Evolutionary conservation across 2,113 vertebrate genomes (phyloP).

Genomic region (Amazona guildingii): DNA sequence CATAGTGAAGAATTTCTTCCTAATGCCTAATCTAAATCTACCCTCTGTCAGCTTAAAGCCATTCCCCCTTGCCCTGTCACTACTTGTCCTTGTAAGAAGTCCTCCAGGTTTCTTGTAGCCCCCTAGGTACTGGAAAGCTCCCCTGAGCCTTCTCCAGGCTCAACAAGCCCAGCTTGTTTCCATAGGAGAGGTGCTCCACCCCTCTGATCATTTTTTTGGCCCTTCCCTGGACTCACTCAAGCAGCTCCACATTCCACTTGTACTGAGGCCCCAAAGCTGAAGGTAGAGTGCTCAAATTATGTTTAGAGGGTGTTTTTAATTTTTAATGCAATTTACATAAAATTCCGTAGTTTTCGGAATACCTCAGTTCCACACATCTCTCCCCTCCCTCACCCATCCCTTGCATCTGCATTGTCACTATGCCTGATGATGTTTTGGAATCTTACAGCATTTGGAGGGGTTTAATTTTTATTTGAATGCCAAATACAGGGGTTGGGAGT

Average conservation of each 20-base stretch:
- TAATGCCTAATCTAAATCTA: background rate
- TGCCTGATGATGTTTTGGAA: background rate
- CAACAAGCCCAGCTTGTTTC: background rate
- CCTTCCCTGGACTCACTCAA: background rate
- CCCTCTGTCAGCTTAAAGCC: background rate
- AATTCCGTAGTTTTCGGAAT: background rate
- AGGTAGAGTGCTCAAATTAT: background rate
- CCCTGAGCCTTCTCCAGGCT: background rate
- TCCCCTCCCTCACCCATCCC: fast-evolving
- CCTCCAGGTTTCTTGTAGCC: background rate
- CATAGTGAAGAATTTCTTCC: background rate
- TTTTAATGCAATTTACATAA: background rate
- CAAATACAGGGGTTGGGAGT: background rate
- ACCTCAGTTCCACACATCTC: background rate
- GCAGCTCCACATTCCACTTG: background rate
- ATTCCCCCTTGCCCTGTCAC: background rate
- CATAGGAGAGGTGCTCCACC: background rate
- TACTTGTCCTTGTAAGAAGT: background rate
- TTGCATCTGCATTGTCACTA: background rate
- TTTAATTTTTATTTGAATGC: background rate
- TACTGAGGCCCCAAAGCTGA: background rate
- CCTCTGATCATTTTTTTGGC: background rate
- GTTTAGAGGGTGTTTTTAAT: background rate
- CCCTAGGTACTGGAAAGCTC: background rate
- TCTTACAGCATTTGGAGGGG: background rate